A percentile compares a stretch with the other conserved stretches of the same genome.
Evolutionary conservation across 2,113 vertebrate species (phyloP).

Genomic region (Tylochromis polylepis): DNA sequence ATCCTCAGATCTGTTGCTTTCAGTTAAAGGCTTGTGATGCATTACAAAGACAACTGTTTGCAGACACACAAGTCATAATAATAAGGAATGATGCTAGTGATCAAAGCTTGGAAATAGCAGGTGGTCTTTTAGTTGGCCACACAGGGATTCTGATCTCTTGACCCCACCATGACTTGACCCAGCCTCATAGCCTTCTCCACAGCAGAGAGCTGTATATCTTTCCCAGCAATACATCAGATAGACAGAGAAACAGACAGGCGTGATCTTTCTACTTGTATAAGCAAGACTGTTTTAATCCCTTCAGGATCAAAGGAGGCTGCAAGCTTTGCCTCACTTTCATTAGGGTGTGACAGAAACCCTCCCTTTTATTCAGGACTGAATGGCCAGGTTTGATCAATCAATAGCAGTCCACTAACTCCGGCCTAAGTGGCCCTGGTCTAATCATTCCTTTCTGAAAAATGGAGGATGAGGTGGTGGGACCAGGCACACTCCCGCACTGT

Average conservation of each 20-base stretch:
- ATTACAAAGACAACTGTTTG: conserved; percentile 23
- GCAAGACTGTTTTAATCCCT: conserved; percentile 68
- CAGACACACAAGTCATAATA: background rate
- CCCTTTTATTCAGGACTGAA: conserved; percentile 45
- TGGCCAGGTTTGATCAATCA: conserved; percentile 68
- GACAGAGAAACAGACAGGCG: conserved; percentile 23
- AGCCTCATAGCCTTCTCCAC: background rate
- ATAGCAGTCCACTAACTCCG: conserved; percentile 40
- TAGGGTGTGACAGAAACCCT: conserved; percentile 52
- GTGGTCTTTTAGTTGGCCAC: background rate
- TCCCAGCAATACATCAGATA: conserved; percentile 17
- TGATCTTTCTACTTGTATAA: conserved; percentile 60
- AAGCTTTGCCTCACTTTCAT: conserved; percentile 67
- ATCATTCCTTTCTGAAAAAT: conserved; percentile 60
- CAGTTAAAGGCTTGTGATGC: background rate
- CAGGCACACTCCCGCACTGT: conserved; percentile 20
- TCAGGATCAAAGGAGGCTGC: conserved; percentile 70
- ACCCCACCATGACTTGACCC: background rate
- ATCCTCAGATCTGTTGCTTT: conserved; percentile 4
- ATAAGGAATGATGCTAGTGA: background rate
- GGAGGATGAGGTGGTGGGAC: conserved; percentile 9
- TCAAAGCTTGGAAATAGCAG: background rate
- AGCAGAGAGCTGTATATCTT: background rate
- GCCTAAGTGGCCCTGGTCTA: conserved; percentile 52
- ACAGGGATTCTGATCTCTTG: background rate